Evolutionary conservation across 2,113 vertebrate species (phyloP).

Genomic region (Ceyx cyanopectus): DNA sequence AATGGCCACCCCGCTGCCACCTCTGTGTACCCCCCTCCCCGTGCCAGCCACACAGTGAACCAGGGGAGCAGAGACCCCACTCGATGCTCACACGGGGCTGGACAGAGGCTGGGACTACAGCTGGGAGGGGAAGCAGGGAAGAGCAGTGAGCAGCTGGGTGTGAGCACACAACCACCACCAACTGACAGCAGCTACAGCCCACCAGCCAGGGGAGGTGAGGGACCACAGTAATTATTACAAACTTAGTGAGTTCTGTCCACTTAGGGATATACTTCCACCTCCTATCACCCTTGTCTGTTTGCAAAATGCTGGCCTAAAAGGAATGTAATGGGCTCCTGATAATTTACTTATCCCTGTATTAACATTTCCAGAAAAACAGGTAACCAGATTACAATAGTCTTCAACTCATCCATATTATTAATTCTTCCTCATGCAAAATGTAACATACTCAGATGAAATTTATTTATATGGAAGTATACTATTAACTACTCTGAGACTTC

Average conservation of each 20-base stretch:
- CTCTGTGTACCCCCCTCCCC: not conserved
- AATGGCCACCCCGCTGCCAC: not conserved
- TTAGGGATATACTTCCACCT: not conserved
- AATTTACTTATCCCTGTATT: not conserved
- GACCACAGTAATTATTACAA: not conserved
- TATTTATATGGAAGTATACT: not conserved
- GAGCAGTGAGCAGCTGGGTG: not conserved
- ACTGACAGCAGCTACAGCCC: not conserved
- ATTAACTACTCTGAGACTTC: not conserved
- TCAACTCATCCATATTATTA: not conserved
- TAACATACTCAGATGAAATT: not conserved
- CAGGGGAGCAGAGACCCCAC: not conserved
- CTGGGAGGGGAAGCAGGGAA: not conserved
- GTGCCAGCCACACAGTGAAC: not conserved
- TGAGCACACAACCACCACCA: not conserved
- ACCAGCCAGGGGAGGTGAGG: too few species aligned
- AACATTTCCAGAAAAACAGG: not conserved
- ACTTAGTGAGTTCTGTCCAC: not conserved
- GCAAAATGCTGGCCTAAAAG: not conserved
- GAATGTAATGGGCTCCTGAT: not conserved
- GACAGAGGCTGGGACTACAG: accelerated
- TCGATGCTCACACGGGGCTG: not conserved
- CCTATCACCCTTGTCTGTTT: not conserved
- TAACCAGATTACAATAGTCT: not conserved
- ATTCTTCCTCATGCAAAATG: not conserved